Evolutionary conservation across 2,113 vertebrate species (phyloP).

Genomic region (Boleophthalmus pectinirostris): DNA sequence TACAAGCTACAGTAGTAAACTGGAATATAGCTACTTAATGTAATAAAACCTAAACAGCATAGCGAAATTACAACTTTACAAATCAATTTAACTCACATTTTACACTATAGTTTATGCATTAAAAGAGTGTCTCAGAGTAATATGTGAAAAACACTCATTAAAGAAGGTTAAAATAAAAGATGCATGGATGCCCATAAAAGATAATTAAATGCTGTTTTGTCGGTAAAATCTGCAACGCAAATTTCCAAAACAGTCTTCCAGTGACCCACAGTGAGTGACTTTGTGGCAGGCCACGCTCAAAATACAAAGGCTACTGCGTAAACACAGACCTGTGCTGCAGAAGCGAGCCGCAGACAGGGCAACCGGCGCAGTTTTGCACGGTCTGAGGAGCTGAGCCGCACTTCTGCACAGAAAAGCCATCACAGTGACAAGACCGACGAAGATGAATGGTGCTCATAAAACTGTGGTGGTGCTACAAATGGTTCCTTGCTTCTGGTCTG

Average conservation of each 20-base stretch:
- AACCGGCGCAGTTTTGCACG: slow-evolving; percentile 36
- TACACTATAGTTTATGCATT: too few species aligned
- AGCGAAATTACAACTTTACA: too few species aligned
- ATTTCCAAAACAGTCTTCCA: not conserved
- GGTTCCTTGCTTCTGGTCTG: not conserved
- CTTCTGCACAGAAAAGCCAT: slow-evolving; percentile 76
- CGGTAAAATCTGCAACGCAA: not conserved
- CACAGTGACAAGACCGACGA: not conserved
- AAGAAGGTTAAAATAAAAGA: too few species aligned
- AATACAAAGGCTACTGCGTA: not conserved
- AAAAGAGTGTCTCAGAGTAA: too few species aligned
- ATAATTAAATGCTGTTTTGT: not conserved
- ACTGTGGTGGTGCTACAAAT: not conserved
- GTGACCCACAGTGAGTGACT: slow-evolving; percentile 35
- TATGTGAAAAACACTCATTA: too few species aligned
- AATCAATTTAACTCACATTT: too few species aligned
- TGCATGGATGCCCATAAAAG: too few species aligned
- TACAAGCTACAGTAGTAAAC: too few species aligned
- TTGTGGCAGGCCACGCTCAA: slow-evolving; percentile 26
- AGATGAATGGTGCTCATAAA: not conserved
- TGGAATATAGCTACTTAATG: too few species aligned
- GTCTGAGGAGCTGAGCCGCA: slow-evolving; percentile 58
- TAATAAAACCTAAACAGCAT: too few species aligned
- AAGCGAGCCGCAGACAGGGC: slow-evolving; percentile 53
- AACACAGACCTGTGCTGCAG: slow-evolving; percentile 72